Conservation (phyloP, 2,888 invertebrate genomes). For the Eurytoma californica region DNA sequence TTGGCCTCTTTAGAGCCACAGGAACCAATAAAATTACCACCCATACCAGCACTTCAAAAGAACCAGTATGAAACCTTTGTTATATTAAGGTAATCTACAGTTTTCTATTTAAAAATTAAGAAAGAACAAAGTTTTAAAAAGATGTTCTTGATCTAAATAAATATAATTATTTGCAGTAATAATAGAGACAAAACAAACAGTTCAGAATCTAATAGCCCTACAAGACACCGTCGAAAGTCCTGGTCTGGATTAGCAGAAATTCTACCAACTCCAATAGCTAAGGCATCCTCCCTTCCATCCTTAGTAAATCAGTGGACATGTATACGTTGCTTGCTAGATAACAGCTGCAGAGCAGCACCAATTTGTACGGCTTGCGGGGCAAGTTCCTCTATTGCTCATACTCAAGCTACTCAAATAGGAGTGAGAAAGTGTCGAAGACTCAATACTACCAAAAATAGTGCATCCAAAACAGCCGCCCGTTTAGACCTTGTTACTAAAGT, state of each 20-base stretch:
- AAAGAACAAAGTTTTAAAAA: background rate
- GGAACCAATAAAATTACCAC: conserved; percentile 31
- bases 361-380: conserved; percentile 87
- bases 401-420: conserved; percentile 69
- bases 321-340: conserved; percentile 84
- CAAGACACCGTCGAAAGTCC: conserved; percentile 65
- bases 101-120: background rate
- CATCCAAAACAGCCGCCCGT: conserved; percentile 59
- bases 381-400: conserved; percentile 69
- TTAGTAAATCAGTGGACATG: conserved; percentile 80
- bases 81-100: conserved; percentile 41
- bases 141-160: background rate
- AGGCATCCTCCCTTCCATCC: conserved; percentile 69
- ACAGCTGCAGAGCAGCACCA: conserved; percentile 79
- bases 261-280: conserved; percentile 59
- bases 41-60: conserved; percentile 40
- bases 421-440: conserved; percentile 69
- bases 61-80: conserved; percentile 53
- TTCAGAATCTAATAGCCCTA: conserved; percentile 56
- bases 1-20: conserved; percentile 40
- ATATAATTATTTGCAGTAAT: conserved; percentile 3
- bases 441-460: conserved; percentile 64
- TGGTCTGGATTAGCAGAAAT: conserved; percentile 65
- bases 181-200: conserved; percentile 60
- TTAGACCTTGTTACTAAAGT: conserved; percentile 63